phyloP scores from a whole-genome alignment of 2,113 vertebrate species.

The Gasterosteus aculeatus region DNA sequence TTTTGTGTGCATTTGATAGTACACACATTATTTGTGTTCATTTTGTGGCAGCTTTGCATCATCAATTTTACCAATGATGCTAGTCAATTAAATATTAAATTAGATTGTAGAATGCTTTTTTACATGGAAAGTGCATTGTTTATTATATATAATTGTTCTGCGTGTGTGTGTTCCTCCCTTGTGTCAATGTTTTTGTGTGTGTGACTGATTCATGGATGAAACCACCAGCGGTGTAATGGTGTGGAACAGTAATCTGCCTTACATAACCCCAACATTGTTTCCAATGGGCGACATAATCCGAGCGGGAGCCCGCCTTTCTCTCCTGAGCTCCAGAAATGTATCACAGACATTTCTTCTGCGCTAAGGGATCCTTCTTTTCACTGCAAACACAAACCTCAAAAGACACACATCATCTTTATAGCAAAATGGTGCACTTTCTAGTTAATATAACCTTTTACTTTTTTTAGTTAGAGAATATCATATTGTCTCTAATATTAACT shows the following conservation, averaged over 20 bases:
- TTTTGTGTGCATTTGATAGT: neutral
- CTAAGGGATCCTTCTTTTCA: neutral
- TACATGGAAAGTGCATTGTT: neutral
- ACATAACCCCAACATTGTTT: constrained; percentile 60
- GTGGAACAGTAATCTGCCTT: constrained; percentile 61
- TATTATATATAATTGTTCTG: neutral
- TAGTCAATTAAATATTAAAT: too few relatives aligned
- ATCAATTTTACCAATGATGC: constrained; percentile 9
- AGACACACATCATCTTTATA: neutral
- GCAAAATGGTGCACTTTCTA: neutral
- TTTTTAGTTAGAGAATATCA: too few relatives aligned
- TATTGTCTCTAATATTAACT: too few relatives aligned
- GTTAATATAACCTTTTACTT: neutral
- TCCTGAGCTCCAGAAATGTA: constrained; percentile 19
- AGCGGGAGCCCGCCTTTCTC: constrained; percentile 28
- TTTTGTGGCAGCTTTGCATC: neutral
- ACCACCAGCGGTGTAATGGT: constrained; percentile 38
- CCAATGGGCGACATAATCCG: constrained; percentile 55
- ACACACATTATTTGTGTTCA: neutral
- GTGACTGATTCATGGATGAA: constrained; percentile 41
- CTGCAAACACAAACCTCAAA: neutral
- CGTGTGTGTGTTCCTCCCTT: neutral
- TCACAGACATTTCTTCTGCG: constrained; percentile 11
- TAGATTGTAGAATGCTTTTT: neutral
- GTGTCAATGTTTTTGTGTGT: constrained; percentile 11